Conservation (phyloP, 2,797 vertebrate genomes). For the Amblyraja radiata region DNA sequence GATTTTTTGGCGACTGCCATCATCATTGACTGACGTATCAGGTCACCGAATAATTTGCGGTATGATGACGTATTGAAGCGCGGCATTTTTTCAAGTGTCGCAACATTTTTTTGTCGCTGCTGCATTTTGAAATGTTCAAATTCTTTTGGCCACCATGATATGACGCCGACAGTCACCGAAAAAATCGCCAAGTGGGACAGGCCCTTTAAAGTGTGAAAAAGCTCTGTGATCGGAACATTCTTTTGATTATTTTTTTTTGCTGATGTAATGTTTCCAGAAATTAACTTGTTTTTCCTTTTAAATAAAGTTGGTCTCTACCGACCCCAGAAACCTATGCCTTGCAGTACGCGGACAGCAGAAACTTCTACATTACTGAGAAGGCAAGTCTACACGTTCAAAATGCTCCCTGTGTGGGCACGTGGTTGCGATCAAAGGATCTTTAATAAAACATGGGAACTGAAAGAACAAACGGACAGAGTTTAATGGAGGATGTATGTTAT, state of each 20-base stretch:
- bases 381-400: conserved; percentile 52
- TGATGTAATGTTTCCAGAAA: not conserved
- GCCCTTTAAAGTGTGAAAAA: not conserved
- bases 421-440: conserved; percentile 45
- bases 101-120: too few species aligned
- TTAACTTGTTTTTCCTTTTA: conserved; percentile 43
- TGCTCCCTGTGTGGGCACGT: conserved; percentile 19
- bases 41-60: too few species aligned
- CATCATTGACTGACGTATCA: too few species aligned
- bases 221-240: not conserved
- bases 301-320: conserved; percentile 79
- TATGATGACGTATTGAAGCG: too few species aligned
- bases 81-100: too few species aligned
- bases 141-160: too few species aligned
- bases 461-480: conserved; percentile 37
- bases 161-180: too few species aligned
- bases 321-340: conserved; percentile 85
- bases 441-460: conserved; percentile 46
- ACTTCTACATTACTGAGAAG: conserved; percentile 98
- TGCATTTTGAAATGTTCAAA: too few species aligned
- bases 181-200: too few species aligned
- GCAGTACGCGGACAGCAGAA: conserved; percentile 87
- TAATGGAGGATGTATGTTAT: not conserved
- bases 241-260: not conserved
- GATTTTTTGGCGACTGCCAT: too few species aligned